These are phyloP conservation scores for Dorcus hopei DNA, from an alignment of 2,888 invertebrate species.

Conservation along the genomic window DNA sequence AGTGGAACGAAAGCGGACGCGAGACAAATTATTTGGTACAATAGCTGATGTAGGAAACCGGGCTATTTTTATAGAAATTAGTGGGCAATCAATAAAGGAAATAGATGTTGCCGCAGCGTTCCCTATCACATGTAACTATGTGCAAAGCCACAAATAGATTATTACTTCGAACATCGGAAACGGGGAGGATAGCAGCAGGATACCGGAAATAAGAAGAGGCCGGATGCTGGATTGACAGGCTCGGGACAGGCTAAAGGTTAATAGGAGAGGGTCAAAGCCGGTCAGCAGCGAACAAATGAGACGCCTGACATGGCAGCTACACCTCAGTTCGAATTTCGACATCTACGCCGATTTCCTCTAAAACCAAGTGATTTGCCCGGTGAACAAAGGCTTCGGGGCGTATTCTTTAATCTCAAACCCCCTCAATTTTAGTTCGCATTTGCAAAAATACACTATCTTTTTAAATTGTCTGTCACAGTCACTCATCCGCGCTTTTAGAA, in stretches of 20 bases:
- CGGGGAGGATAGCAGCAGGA: constrained; percentile 23
- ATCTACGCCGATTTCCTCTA: constrained; percentile 9
- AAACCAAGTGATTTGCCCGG: constrained; percentile 13
- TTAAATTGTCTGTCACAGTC: not conserved
- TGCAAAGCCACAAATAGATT: constrained; percentile 24
- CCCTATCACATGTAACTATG: constrained; percentile 4
- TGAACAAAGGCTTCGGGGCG: constrained; percentile 7
- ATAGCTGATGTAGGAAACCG: too few relatives aligned
- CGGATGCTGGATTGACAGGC: constrained; percentile 28
- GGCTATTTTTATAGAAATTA: too few relatives aligned
- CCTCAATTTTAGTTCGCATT: too few relatives aligned
- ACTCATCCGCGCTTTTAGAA: not conserved
- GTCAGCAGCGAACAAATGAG: constrained; percentile 38
- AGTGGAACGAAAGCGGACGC: too few relatives aligned
- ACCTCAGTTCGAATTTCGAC: constrained; percentile 19
- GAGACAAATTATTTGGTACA: too few relatives aligned
- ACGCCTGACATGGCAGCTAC: constrained; percentile 34
- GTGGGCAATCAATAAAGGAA: not conserved
- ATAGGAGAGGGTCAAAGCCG: constrained; percentile 38
- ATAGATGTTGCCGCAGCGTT: not conserved
- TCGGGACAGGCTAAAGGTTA: constrained; percentile 37
- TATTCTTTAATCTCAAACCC: constrained; percentile 11
- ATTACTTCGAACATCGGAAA: constrained; percentile 25
- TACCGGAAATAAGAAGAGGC: constrained; percentile 27
- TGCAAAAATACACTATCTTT: too few relatives aligned